A percentile compares a stretch with the other conserved stretches of the same genome.
phyloP scores from a whole-genome alignment of 2,113 vertebrate genomes.

The Zeus faber region DNA sequence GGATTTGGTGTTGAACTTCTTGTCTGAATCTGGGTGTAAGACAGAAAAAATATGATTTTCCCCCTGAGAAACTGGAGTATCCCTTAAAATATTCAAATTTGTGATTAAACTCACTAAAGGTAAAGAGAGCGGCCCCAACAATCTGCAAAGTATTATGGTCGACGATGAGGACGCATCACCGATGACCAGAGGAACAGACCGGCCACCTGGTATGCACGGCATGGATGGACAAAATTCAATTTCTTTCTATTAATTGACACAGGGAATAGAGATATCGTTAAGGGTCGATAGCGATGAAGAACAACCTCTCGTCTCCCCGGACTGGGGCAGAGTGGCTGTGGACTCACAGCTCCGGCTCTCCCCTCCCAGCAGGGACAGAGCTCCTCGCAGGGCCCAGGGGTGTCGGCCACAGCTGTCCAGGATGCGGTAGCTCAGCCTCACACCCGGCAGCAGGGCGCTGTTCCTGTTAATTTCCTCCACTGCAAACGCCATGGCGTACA shows the following conservation, averaged over 20 bases:
- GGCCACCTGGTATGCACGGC: conserved; percentile 8
- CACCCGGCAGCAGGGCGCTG: conserved; percentile 62
- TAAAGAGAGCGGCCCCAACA: conserved; percentile 55
- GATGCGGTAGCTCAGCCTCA: conserved; percentile 70
- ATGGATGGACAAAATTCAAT: no score
- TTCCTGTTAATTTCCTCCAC: conserved; percentile 76
- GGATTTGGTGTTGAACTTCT: background rate
- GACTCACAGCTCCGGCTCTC: conserved; percentile 46
- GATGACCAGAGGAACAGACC: conserved; percentile 57
- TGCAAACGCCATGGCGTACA: conserved; percentile 69
- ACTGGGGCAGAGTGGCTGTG: background rate
- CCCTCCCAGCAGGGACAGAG: conserved; percentile 62
- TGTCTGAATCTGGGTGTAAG: no score
- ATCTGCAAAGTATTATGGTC: conserved; percentile 53
- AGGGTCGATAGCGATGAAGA: no score
- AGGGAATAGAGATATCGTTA: no score
- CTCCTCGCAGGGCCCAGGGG: conserved; percentile 49
- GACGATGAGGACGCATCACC: conserved; percentile 58
- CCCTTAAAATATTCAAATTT: background rate
- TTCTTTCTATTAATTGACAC: background rate
- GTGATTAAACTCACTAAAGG: conserved; percentile 58
- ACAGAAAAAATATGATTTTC: no score
- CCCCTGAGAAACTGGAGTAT: no score
- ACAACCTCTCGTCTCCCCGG: conserved; percentile 12
- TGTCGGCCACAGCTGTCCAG: conserved; percentile 64